Evolutionary conservation across 2,113 vertebrate genomes (phyloP).

Genomic region (Odobenus rosmarus): DNA sequence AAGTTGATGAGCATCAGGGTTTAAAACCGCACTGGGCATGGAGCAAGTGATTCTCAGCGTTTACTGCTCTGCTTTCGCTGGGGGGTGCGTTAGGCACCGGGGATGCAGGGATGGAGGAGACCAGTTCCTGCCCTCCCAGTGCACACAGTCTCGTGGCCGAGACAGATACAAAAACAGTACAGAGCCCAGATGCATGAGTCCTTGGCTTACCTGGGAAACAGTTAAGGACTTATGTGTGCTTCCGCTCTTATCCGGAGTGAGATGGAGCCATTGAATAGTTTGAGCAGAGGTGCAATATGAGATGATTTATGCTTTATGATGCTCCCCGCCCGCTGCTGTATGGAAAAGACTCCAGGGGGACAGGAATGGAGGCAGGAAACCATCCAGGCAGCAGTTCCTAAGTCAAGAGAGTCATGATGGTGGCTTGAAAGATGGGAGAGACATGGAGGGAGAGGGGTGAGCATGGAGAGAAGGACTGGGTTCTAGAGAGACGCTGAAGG

Average conservation of each 20-base stretch:
- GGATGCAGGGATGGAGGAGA: rapidly evolving
- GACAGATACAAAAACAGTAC: neutral
- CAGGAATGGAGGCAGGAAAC: neutral
- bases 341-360: neutral
- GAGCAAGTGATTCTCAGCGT: neutral
- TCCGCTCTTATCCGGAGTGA: neutral
- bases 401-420: rapidly evolving
- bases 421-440: neutral
- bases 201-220: neutral
- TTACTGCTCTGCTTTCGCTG: neutral
- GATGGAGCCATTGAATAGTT: neutral
- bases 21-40: rapidly evolving
- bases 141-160: neutral
- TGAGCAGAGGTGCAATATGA: neutral
- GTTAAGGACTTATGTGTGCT: neutral
- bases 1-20: neutral
- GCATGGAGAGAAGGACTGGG: rapidly evolving
- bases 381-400: neutral
- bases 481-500: neutral
- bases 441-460: rapidly evolving
- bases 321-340: no score
- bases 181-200: neutral
- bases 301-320: neutral
- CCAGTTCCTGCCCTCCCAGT: rapidly evolving
- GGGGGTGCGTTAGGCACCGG: neutral